These are phyloP conservation scores for Hetaerina titia DNA, from an alignment of 2,888 invertebrate genomes.

Conservation along the genomic window DNA sequence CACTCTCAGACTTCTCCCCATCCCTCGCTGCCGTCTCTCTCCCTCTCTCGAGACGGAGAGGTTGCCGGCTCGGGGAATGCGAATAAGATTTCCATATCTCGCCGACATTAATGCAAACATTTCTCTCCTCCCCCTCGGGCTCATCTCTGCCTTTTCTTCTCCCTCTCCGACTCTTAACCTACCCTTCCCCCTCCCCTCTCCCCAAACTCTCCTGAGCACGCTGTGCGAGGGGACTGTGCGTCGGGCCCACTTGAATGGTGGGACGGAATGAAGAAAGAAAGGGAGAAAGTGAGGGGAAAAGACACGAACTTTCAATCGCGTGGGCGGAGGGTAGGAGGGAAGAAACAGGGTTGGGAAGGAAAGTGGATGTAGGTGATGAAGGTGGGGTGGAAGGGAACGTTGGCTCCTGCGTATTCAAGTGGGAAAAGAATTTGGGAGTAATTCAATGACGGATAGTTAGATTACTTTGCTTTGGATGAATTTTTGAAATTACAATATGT, in stretches of 20 bases:
- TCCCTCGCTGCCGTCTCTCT: neutral
- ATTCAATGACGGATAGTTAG: neutral
- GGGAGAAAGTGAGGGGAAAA: neutral
- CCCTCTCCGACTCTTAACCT: neutral
- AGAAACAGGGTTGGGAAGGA: neutral
- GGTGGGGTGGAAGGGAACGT: neutral
- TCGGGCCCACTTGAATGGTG: too few relatives aligned
- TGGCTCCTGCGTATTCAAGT: neutral
- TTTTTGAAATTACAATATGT: neutral
- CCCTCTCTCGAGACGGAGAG: neutral
- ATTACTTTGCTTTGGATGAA: neutral
- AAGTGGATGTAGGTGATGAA: neutral
- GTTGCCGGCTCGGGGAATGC: neutral
- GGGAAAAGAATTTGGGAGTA: neutral
- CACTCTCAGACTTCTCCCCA: neutral
- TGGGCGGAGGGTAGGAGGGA: neutral
- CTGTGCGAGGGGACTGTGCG: too few relatives aligned
- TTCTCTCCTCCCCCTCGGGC: neutral
- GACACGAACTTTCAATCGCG: neutral
- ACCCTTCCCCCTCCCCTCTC: neutral
- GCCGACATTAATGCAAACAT: conserved; percentile 47
- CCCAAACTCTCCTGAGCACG: neutral
- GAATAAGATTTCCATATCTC: conserved; percentile 54
- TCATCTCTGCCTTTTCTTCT: neutral
- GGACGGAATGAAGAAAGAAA: neutral